Base-by-base conservation (phyloP, 2,797 vertebrate species). In the Gouania willdenowi region DNA sequence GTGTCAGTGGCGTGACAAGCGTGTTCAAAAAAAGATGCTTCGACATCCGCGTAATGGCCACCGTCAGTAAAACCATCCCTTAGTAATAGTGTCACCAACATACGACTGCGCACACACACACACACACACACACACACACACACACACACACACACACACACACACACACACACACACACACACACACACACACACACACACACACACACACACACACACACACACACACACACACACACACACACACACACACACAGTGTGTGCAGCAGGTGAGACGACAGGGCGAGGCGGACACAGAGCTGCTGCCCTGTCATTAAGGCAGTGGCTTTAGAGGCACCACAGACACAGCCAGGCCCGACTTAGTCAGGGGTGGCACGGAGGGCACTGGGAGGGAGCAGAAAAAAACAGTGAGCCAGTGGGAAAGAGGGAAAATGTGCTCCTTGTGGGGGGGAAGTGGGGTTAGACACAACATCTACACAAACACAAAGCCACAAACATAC, bases 361-460 rank as follows among this genome's bases (percentile, higher is more conserved):
- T 72, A 77, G 74, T 72, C 80, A 77, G 79, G 76, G 85, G 85
- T 87, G 83, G 85, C 75, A 83, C 22, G 41, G 66, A 87, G 85
- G 85, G 81, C 82, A 84, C 65, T 62, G 67, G 77, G 77, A 79
- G 77, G 75, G 56, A 64, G 40, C 26, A 26, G 41, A 50, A 55
- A 14, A 3, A 14, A 14, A n/a, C n/a, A 14, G 3, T 14, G 13
- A 2, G 13, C 14, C 13, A 61, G 49, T 40, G 21, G 38, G 14
- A 8, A 21, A 23, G 30, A 42, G 56, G 42, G 37, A 23, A 33
- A 52, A 25, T 9, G 53, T n/a, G n/a, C n/a, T n/a, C n/a, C n/a
- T n/a, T n/a, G n/a, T n/a, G n/a, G n/a, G n/a, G n/a, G 52, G 60
- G 62, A 52, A 50, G 41, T 49, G 27, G 66, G 65, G 57, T 63